These are phyloP conservation scores for Cotesia glomerata DNA, from an alignment of 1,140 invertebrate genomes.

Conservation along the genomic window DNA sequence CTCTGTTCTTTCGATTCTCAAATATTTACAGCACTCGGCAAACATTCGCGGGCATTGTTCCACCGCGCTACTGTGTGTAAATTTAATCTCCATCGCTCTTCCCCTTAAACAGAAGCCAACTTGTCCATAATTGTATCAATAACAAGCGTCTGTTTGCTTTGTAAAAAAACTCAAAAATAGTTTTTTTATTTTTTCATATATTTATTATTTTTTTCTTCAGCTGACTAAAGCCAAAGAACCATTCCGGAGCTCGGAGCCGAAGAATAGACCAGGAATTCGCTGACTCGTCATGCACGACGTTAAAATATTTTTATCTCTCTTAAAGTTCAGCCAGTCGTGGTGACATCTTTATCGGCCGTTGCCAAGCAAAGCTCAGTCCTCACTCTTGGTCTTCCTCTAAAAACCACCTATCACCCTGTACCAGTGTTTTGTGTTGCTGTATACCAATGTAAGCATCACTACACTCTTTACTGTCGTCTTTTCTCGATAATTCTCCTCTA, in stretches of 20 bases:
- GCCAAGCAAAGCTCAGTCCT: slow-evolving; percentile 9
- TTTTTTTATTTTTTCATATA: no score
- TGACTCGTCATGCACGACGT: slow-evolving; percentile 31
- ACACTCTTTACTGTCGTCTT: slow-evolving; percentile 2
- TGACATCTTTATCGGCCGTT: slow-evolving; percentile 52
- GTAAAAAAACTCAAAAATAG: no score
- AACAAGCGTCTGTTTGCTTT: no score
- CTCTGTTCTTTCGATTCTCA: background rate
- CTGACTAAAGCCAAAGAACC: no score
- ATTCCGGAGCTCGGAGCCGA: no score
- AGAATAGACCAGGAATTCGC: slow-evolving; percentile 32
- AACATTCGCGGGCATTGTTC: slow-evolving; percentile 49
- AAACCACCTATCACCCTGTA: slow-evolving; percentile 24
- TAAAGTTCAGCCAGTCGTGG: slow-evolving; percentile 41
- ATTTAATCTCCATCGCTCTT: slow-evolving; percentile 55
- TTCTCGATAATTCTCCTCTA: background rate
- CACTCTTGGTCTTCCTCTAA: slow-evolving; percentile 9
- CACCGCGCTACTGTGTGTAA: slow-evolving; percentile 61
- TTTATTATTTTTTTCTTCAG: no score
- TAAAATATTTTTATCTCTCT: slow-evolving; percentile 16
- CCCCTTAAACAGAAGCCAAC: slow-evolving; percentile 25
- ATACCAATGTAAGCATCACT: no score
- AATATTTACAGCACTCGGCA: slow-evolving; percentile 5
- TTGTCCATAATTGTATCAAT: no score
- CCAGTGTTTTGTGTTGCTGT: no score